These are phyloP conservation scores for Esperia sulphurella DNA, from an alignment of 2,888 invertebrate species.

Conservation along the genomic window DNA sequence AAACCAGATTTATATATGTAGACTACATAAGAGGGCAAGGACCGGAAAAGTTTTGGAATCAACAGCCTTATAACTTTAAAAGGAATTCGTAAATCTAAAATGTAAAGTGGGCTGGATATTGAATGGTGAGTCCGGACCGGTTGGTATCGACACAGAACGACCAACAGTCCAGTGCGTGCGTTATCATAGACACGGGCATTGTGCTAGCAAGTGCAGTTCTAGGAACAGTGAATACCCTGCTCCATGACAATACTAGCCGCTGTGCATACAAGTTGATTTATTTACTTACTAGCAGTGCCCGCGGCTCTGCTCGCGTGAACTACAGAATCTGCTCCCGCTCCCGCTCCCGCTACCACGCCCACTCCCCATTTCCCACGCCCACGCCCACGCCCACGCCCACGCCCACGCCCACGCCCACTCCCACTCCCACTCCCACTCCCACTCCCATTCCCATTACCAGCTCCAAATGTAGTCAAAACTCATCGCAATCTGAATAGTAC, in stretches of 20 bases:
- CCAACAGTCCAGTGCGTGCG: not conserved
- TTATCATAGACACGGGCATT: not conserved
- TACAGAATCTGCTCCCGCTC: too few relatives aligned
- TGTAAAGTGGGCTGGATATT: conserved; percentile 1
- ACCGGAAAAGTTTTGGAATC: not conserved
- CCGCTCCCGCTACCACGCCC: too few relatives aligned
- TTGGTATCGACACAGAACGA: not conserved
- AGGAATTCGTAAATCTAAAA: conserved; percentile 4
- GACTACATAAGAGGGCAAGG: too few relatives aligned
- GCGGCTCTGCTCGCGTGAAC: too few relatives aligned
- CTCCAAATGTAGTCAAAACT: too few relatives aligned
- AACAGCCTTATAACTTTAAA: not conserved
- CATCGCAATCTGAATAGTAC: too few relatives aligned
- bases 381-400: too few relatives aligned
- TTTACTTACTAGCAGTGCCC: not conserved
- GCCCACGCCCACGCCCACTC: too few relatives aligned
- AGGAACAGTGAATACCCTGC: not conserved
- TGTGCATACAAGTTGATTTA: not conserved
- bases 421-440: too few relatives aligned
- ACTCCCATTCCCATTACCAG: too few relatives aligned
- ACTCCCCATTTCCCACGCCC: too few relatives aligned
- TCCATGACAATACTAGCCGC: not conserved
- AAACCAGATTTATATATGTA: too few relatives aligned
- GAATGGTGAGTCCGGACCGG: conserved; percentile 2
- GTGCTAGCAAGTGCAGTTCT: not conserved